Percentiles rank a stretch among this genome's conserved stretches.
These are phyloP conservation scores for Scomber colias DNA, from an alignment of 2,113 vertebrate genomes.

Conservation along the genomic window DNA sequence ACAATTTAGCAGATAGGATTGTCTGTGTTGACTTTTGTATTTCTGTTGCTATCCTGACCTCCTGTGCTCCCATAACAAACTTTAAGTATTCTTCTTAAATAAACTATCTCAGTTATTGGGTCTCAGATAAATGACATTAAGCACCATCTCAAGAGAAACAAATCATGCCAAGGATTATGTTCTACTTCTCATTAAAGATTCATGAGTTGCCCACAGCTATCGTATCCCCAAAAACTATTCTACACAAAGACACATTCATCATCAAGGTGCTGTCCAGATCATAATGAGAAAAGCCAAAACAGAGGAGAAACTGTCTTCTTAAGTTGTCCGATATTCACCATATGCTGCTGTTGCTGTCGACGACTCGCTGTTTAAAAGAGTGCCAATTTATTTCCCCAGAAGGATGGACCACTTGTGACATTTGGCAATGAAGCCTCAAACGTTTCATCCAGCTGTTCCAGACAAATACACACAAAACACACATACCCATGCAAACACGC, in stretches of 20 bases:
- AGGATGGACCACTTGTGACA: slow-evolving; percentile 80
- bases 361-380: slow-evolving; percentile 64
- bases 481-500: slow-evolving; percentile 22
- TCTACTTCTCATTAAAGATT: slow-evolving; percentile 61
- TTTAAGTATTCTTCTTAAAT: slow-evolving; percentile 15
- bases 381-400: slow-evolving; percentile 80
- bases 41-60: neutral
- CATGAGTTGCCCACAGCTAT: slow-evolving; percentile 53
- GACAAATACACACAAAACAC: slow-evolving; percentile 35
- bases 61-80: slow-evolving; percentile 23
- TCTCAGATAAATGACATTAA: slow-evolving; percentile 47
- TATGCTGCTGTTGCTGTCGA: slow-evolving; percentile 73
- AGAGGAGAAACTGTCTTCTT: slow-evolving; percentile 64
- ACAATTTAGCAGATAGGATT: neutral
- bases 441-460: slow-evolving; percentile 76
- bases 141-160: slow-evolving; percentile 51
- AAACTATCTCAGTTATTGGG: slow-evolving; percentile 27
- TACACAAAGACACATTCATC: slow-evolving; percentile 69
- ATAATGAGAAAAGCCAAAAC: slow-evolving; percentile 74
- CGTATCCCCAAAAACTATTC: slow-evolving; percentile 45
- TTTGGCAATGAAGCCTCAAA: slow-evolving; percentile 73
- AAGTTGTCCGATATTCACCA: slow-evolving; percentile 65
- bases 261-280: slow-evolving; percentile 71
- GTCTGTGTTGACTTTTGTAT: neutral
- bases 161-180: slow-evolving; percentile 47